Base-by-base conservation (phyloP, 2,113 vertebrate species). In the Noctilio leporinus region DNA sequence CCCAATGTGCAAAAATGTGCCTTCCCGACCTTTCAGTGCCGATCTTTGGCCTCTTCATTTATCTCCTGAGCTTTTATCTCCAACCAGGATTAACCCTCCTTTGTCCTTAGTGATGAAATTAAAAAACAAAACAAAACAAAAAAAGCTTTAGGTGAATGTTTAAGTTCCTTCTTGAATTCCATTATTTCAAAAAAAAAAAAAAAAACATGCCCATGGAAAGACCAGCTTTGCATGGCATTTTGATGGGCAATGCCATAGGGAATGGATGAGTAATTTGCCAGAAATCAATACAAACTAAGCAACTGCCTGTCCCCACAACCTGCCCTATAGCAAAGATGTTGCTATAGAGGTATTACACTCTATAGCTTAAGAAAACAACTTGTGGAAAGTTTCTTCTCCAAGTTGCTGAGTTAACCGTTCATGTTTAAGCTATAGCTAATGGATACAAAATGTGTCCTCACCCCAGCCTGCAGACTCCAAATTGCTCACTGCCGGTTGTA, bases 401-500 rank as follows among this genome's bases (percentile, higher is more conserved):
- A 98, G 96, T 96, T 96, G 87, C 96, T 97, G 95, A 98, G 95
- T 98, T 97, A 97, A 97, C 96, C 92, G 97, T 96, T 97, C 0
- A 35, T 95, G 86, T 89, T 97, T 98, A 97, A 97, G 96, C 94
- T 98, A 96, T 62, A 97, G 96, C 89, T 97, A 98, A 98, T 98
- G 91, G 73, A 98, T 98, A 98, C 0, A 28, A 94, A 98, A 97
- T 80, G 95, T 96, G 95, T 97, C 97, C 97, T 98, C 96, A 96
- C 98, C 98, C 96, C 96, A 98, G 96, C 91, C 96, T 83, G 77
- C 0, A 17, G 95, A 97, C 96, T 94, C 91, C 96, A 98, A 97
- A 98, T 89, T 97, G 97, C 97, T 98, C 86, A 96, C 92, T 98
- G 94, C 80, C 95, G 14, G 47, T 97, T 95, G 86, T 94, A 96